phyloP scores from a whole-genome alignment of 2,113 vertebrate genomes.

The Panthera leo region DNA sequence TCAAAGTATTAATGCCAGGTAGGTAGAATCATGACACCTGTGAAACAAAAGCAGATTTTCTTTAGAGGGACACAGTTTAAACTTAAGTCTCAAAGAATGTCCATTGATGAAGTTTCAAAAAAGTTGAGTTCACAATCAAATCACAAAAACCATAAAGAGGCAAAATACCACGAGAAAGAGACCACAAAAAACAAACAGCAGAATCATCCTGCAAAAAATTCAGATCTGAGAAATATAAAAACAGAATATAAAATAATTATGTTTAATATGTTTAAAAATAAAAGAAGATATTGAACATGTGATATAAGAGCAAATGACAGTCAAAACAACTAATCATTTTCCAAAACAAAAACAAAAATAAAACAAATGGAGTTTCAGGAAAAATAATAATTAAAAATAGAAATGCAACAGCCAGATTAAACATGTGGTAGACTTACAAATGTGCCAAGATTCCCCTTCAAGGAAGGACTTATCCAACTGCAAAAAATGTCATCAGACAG shows the following conservation, averaged over 20 bases:
- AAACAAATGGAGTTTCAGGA: not conserved
- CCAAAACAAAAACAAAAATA: not conserved
- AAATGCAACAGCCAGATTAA: not conserved
- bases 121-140: not conserved
- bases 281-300: not conserved
- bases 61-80: not conserved
- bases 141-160: not conserved
- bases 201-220: not conserved
- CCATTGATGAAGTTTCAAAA: not conserved
- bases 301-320: not conserved
- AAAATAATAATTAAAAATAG: not conserved
- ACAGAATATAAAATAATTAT: constrained; percentile 4
- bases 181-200: not conserved
- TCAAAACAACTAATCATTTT: not conserved
- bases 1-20: not conserved
- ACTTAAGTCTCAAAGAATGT: not conserved
- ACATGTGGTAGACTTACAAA: not conserved
- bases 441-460: not conserved
- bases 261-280: not conserved
- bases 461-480: not conserved
- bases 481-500: not conserved
- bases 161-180: not conserved
- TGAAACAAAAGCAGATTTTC: not conserved
- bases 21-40: not conserved
- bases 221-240: not conserved